Base-by-base conservation (phyloP, 2,888 invertebrate species). In the Drosophila stalkeri region DNA sequence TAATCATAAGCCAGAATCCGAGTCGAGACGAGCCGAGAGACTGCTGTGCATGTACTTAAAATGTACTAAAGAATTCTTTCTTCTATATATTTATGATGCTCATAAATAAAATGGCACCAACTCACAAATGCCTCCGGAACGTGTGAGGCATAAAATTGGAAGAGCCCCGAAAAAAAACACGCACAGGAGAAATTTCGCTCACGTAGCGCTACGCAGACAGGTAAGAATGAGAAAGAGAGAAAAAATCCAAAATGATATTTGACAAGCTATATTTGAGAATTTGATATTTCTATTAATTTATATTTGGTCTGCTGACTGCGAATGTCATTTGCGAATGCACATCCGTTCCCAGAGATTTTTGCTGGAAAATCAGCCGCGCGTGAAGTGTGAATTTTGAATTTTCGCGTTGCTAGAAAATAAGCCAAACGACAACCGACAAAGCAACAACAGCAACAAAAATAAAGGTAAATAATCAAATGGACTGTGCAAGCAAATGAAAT, bases 251-350 rank as follows among this genome's bases (percentile, higher is more conserved):
- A 46, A 20, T 43, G 20, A 67, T 65, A 72, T 77, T 72, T 77
- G 69, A 62, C 68, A 75, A 64, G 62, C 69, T 49, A 66, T 55
- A 66, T 60, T 67, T 52, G 68, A 73, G 82, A 82, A 85, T 88
- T 75, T 90, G 90, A 85, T 88, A 85, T 85, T 86, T 85, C 70
- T 73, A 89, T 85, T 89, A 89, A 89, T 89, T 85, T 72, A 71
- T 79, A 66, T 80, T 61, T 74, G 64, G 64, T 66, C 81, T 63
- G 78, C 14, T 69, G 77, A 72, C 39, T 52, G 55, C 65, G 18
- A 59, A 66, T 72, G 75, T 35, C 65, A 68, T 37, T 66, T 49
- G 47, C 55, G 39, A 62, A 59, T 77, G 62, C 72, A 70, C 64
- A 83, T 83, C 90, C 90, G 85, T 83, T 81, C 76, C 67, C 84